Conservation (phyloP, 2,113 vertebrate species). For the Zosterops pallidus region DNA sequence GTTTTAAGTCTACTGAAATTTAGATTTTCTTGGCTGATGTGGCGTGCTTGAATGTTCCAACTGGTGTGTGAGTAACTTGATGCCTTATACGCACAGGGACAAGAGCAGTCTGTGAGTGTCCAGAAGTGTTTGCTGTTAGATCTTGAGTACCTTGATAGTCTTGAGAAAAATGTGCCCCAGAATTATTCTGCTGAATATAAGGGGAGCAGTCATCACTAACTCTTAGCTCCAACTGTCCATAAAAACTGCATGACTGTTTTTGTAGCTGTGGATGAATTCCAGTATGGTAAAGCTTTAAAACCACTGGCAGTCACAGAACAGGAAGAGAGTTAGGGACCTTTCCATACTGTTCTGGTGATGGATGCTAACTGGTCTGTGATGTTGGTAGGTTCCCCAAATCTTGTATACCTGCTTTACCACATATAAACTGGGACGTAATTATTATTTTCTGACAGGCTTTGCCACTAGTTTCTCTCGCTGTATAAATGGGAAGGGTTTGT, state of each 20-base stretch:
- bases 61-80: slow-evolving; percentile 7
- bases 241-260: background rate
- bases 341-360: background rate
- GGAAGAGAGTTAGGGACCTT: background rate
- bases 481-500: background rate
- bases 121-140: background rate
- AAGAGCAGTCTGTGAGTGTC: background rate
- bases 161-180: background rate
- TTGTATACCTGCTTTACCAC: background rate
- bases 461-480: background rate
- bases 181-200: background rate
- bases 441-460: background rate
- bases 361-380: background rate
- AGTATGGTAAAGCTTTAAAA: background rate
- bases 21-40: slow-evolving; percentile 20
- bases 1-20: slow-evolving; percentile 7
- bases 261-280: background rate
- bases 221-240: background rate
- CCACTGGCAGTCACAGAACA: background rate
- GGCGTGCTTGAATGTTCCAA: background rate
- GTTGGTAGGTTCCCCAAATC: background rate
- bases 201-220: background rate
- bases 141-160: background rate
- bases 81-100: background rate
- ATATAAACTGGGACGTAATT: background rate